Evolutionary conservation across 2,797 vertebrate genomes (phyloP).

Genomic region (Tokudaia tokunoshimensis): DNA sequence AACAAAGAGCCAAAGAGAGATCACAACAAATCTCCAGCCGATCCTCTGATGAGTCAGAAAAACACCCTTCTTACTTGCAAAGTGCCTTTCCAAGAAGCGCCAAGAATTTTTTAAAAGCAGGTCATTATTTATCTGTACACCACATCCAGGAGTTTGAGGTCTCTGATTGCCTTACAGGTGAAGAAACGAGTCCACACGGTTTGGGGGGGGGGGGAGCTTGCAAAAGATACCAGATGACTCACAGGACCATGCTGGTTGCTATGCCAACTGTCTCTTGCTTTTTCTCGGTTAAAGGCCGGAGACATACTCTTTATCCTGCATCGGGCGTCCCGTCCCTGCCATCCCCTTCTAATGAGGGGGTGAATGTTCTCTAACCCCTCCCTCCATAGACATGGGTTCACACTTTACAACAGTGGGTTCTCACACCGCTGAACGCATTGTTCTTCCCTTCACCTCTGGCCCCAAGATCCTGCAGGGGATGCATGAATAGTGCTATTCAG

Average conservation of each 20-base stretch:
- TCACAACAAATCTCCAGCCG: neutral
- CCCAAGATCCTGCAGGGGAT: neutral
- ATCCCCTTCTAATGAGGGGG: neutral
- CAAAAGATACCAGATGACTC: neutral
- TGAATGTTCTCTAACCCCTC: neutral
- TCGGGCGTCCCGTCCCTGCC: neutral
- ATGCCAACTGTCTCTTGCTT: neutral
- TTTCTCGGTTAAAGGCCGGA: neutral
- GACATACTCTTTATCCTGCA: neutral
- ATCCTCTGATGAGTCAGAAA: conserved; percentile 39
- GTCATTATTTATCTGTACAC: conserved; percentile 44
- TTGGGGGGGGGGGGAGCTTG: neutral
- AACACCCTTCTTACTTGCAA: neutral
- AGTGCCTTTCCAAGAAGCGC: conserved; percentile 61
- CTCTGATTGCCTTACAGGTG: conserved; percentile 32
- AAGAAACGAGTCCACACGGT: conserved; percentile 35
- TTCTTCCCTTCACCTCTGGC: neutral
- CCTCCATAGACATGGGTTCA: neutral
- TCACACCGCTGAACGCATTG: neutral
- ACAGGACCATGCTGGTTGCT: neutral
- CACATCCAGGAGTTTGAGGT: conserved; percentile 19
- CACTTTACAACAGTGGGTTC: neutral
- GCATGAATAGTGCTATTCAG: neutral
- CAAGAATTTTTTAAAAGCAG: neutral
- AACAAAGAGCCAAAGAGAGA: neutral